A percentile compares a stretch with the other conserved stretches of the same genome.
Evolutionary conservation across 2,113 vertebrate species (phyloP).

Genomic region (Ciconia maguari): DNA sequence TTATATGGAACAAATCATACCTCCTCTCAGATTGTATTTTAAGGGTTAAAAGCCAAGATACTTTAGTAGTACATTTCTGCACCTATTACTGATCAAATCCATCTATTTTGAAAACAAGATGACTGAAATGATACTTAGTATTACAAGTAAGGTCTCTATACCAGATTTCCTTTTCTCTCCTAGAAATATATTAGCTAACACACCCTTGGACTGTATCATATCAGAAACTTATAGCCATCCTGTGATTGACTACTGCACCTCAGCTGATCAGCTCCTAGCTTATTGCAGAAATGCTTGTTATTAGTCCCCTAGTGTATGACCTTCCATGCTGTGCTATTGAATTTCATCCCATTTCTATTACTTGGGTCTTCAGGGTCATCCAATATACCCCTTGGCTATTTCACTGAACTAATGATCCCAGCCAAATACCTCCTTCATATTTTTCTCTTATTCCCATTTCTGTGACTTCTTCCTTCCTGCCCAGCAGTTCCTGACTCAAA

Average conservation of each 20-base stretch:
- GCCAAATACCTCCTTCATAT: neutral
- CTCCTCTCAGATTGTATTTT: neutral
- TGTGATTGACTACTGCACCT: constrained; percentile 12
- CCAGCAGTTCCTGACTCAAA: neutral
- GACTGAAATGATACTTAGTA: neutral
- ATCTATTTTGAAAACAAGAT: neutral
- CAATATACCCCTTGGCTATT: constrained; percentile 18
- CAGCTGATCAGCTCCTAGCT: neutral
- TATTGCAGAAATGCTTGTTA: constrained; percentile 3
- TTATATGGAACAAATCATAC: neutral
- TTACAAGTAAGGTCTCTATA: neutral
- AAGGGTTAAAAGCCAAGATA: neutral
- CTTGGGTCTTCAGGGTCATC: neutral
- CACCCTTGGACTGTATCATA: neutral
- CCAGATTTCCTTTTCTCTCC: neutral
- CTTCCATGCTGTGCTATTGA: neutral
- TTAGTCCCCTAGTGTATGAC: neutral
- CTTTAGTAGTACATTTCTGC: neutral
- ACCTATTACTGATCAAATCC: neutral
- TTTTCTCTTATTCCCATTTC: neutral
- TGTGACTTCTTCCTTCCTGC: neutral
- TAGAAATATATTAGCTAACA: neutral
- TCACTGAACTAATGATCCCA: neutral
- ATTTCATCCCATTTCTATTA: constrained; percentile 49
- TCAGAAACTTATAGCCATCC: neutral